Evolutionary conservation across 2,797 vertebrate species (phyloP).

Genomic region (Coregonus ussuriensis): DNA sequence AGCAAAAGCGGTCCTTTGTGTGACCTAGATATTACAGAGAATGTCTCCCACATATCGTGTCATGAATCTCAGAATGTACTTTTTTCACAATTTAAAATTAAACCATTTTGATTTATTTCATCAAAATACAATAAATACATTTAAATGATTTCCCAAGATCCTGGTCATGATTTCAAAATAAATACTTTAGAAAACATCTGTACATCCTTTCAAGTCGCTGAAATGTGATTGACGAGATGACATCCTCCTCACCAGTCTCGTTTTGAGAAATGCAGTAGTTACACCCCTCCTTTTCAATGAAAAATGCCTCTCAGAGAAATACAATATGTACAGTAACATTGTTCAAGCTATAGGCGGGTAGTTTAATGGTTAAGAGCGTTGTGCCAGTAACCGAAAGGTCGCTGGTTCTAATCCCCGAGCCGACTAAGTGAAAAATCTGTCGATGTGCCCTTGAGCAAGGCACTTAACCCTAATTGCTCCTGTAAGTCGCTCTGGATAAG

Average conservation of each 20-base stretch:
- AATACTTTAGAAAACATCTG: constrained; percentile 89
- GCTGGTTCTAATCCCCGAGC: no score
- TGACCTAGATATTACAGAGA: constrained; percentile 24
- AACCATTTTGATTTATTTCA: constrained; percentile 79
- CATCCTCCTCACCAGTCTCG: constrained; percentile 50
- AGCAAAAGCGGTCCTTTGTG: constrained; percentile 19
- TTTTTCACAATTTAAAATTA: constrained; percentile 61
- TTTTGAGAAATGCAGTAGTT: constrained; percentile 47
- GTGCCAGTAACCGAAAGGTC: no score
- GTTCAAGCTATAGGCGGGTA: constrained; percentile 70
- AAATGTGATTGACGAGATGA: constrained; percentile 62
- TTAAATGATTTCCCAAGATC: constrained; percentile 71
- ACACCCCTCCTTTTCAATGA: constrained; percentile 67
- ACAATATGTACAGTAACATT: constrained; percentile 91
- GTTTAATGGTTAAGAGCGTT: no score
- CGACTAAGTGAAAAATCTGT: no score
- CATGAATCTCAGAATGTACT: constrained; percentile 60
- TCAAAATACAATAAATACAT: constrained; percentile 81
- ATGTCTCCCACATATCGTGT: constrained; percentile 43
- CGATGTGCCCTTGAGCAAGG: no score
- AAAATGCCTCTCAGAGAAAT: constrained; percentile 89
- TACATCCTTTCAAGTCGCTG: constrained; percentile 81
- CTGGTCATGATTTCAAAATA: constrained; percentile 79
- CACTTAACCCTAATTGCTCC: no score
- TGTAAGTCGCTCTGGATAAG: no score